Base-by-base conservation (phyloP, 2,797 vertebrate genomes). In the Diplodus puntazzo region DNA sequence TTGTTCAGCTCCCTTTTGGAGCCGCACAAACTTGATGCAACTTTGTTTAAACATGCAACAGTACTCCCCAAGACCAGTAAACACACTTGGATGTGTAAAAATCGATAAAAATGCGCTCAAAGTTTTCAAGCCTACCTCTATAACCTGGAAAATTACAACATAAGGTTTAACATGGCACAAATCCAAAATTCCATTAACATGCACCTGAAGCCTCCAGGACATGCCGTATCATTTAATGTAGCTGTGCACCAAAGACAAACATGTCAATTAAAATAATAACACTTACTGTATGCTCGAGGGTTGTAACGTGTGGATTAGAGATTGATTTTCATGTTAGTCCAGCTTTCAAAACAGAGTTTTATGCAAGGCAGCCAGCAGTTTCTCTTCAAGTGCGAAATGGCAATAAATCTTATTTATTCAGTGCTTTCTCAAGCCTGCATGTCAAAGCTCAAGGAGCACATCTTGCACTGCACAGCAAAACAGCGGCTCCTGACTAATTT, bases 351-450 rank as follows among this genome's bases (percentile, higher is more conserved):
- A 80, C 69, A 73, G 67, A 84, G 30, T 58, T 79, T 88, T 86
- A 81, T 75, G 58, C 23, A 67, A 53, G 62, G 79, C 76, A 83
- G 82, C 60, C 64, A 66, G 76, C 23, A 52, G 58, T 67, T 84
- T 84, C 67, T 82, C 83, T 72, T 66, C 68, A 81, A 87, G 79
- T 72, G 27, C 83, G 77, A 85, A 84, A 87, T 72, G 72, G 83
- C 88, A 83, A 87, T 92, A 90, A 83, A 92, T 95, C 89, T 88
- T 89, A 86, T 94, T 94, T 94, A 89, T 91, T 85, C 80, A 84
- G 80, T 82, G 77, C 73, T 91, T 90, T 90, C 86, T 91, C 73
- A 82, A 85, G 87, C 79, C 80, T 87, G 87, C 82, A 82, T 88
- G 86, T 92, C 84, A 91, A 90, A 89, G 87, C 87, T 91, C 79